Percentiles rank a stretch among this genome's conserved stretches.
Evolutionary conservation across 2,113 vertebrate species (phyloP).

Genomic region (Tretioscincus oriximinensis): DNA sequence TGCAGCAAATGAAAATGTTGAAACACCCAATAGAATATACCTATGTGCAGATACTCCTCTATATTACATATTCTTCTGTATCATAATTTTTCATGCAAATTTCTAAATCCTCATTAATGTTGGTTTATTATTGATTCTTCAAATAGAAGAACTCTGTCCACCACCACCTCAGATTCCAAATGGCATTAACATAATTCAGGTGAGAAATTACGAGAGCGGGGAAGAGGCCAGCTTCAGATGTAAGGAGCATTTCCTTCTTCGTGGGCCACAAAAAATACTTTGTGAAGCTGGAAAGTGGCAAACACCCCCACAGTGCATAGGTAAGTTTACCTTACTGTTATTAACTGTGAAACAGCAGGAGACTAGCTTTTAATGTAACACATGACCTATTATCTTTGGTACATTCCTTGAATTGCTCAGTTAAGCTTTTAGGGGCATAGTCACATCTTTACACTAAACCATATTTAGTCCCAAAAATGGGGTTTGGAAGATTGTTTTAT

Average conservation of each 20-base stretch:
- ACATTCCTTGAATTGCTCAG: not conserved
- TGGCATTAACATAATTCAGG: conserved; percentile 18
- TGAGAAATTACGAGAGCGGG: conserved; percentile 51
- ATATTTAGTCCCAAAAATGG: no score
- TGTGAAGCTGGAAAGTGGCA: conserved; percentile 67
- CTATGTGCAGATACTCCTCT: no score
- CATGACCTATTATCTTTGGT: not conserved
- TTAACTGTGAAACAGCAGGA: not conserved
- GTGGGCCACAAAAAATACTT: conserved; percentile 41
- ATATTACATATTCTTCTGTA: not conserved
- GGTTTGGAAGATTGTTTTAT: no score
- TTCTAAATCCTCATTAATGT: not conserved
- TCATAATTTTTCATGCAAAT: not conserved
- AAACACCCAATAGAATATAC: no score
- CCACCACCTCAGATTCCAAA: conserved; percentile 67
- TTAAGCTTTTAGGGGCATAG: no score
- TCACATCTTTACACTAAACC: no score
- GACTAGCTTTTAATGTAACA: not conserved
- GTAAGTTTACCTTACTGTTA: conserved; percentile 51
- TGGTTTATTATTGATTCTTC: conserved; percentile 20
- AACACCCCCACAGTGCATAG: conserved; percentile 63
- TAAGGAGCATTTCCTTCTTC: conserved; percentile 29
- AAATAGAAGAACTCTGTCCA: conserved; percentile 33
- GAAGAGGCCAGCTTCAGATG: conserved; percentile 62
- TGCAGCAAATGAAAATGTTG: no score